Percentiles rank a stretch among this genome's conserved stretches.
phyloP scores from a whole-genome alignment of 2,113 vertebrate species.

The Rallus limicola region DNA sequence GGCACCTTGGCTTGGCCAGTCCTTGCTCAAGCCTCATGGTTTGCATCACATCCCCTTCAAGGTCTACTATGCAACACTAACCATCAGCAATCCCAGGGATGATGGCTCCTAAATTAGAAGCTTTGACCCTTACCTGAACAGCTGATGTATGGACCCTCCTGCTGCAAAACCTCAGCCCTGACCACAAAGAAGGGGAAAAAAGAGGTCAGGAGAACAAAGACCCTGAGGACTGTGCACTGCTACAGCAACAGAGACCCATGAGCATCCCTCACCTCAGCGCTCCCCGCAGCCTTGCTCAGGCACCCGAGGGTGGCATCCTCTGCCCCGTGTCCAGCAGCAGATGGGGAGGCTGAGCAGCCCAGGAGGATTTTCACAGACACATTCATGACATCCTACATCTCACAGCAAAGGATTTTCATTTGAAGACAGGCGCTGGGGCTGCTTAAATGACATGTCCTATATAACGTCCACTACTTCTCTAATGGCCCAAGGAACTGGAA shows the following conservation, averaged over 20 bases:
- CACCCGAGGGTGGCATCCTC: fast-evolving
- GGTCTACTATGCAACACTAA: background rate
- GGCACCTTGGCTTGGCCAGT: background rate
- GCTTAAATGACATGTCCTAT: background rate
- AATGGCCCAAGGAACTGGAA: background rate
- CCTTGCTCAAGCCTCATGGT: fast-evolving
- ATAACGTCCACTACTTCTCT: fast-evolving
- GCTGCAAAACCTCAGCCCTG: background rate
- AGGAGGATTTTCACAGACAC: fast-evolving
- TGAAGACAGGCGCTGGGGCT: background rate
- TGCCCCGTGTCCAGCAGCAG: fast-evolving
- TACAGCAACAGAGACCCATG: fast-evolving
- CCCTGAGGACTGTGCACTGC: fast-evolving
- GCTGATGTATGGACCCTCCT: fast-evolving
- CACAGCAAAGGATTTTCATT: background rate
- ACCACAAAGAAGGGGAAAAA: background rate
- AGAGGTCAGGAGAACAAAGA: fast-evolving
- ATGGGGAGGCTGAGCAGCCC: background rate
- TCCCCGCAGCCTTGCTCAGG: fast-evolving
- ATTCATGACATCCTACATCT: fast-evolving
- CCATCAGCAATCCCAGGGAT: background rate
- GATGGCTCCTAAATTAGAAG: background rate
- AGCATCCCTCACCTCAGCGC: background rate
- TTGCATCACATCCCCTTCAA: background rate
- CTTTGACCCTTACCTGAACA: fast-evolving